Evolutionary conservation across 2,113 vertebrate species (phyloP).

Genomic region (Labeo catla): DNA sequence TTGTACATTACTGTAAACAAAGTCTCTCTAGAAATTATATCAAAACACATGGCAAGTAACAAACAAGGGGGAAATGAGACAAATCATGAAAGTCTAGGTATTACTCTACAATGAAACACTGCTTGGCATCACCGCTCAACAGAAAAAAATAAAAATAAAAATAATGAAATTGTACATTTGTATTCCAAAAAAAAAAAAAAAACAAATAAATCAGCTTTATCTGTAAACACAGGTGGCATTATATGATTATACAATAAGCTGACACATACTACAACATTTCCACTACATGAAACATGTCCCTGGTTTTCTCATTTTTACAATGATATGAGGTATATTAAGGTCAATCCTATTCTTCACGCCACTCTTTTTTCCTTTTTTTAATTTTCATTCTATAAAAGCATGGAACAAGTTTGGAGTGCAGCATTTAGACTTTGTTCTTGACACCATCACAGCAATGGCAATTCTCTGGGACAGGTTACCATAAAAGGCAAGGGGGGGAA

Average conservation of each 20-base stretch:
- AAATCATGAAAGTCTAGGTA: slow-evolving; percentile 66
- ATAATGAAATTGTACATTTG: slow-evolving; percentile 59
- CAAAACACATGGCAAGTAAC: slow-evolving; percentile 82
- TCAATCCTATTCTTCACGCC: slow-evolving; percentile 73
- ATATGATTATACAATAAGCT: slow-evolving; percentile 78
- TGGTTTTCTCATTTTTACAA: slow-evolving; percentile 66
- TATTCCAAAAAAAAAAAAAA: too few relatives aligned
- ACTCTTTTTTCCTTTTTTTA: slow-evolving; percentile 51
- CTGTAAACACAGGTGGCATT: slow-evolving; percentile 80
- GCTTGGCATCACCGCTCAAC: slow-evolving; percentile 77
- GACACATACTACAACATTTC: slow-evolving; percentile 80
- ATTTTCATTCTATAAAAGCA: slow-evolving; percentile 70
- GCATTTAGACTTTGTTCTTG: slow-evolving; percentile 74
- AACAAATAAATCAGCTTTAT: slow-evolving; percentile 72
- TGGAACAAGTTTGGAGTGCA: slow-evolving; percentile 73
- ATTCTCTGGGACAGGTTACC: slow-evolving; percentile 28
- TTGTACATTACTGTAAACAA: slow-evolving; percentile 86
- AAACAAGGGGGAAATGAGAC: slow-evolving; percentile 75
- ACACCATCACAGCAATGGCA: slow-evolving; percentile 35
- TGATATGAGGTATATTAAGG: slow-evolving; percentile 86
- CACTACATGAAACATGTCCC: slow-evolving; percentile 83
- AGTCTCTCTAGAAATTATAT: slow-evolving; percentile 82
- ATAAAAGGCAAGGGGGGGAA: not conserved
- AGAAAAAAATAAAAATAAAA: slow-evolving; percentile 65
- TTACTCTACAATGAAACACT: slow-evolving; percentile 82